Evolutionary conservation across 2,113 vertebrate species (phyloP), one percentile per base, ranked within the genome.

Genomic region (Illadopsis cleaveri): DNA sequence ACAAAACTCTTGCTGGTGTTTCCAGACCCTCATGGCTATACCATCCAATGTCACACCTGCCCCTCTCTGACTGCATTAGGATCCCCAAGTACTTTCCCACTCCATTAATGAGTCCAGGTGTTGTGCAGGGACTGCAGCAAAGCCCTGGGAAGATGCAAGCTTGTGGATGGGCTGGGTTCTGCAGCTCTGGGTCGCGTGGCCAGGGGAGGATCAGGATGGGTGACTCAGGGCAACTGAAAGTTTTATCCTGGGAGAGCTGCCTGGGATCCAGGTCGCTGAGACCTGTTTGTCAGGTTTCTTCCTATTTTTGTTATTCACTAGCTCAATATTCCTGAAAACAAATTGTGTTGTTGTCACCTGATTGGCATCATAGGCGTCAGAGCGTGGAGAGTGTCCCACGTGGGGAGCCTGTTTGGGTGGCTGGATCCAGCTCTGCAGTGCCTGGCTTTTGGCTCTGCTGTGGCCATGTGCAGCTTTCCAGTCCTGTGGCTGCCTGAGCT

Each of bases 271-370:
- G 94, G 95, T 91, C 48, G 5, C 69, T 2, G 7, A 50, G 89
- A 94, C 94, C 89, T 95, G 95, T 91, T 97, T 75, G 65, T 94
- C 94, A 79, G 91, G 95, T 95, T 96, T 94, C 94, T 94, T 97
- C 95, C 95, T 95, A 79, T 86, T 95, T 96, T 96, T 92, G 89
- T 94, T 96, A 92, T 91, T 96, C 91, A 96, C 93, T 48, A 6
- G 33, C 65, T 94, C 91, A 92, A 89, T 94, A 91, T 97, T 97
- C 94, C 96, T 97, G 94, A 96, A 97, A 97, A 91, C 96, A 95
- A 89, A 66, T 45, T 0, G 2, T 3, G 17, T 35, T 83, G 82
- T 45, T 89, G 65, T 78, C 83, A 84, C 35, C 72, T 87, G 86
- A 40, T 60, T 56, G 91, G 80, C 91, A 84, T 40, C 35, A 3